Evolutionary conservation across 2,797 vertebrate genomes (phyloP), one percentile per base, ranked within the genome.

Genomic region (Karalla daura): DNA sequence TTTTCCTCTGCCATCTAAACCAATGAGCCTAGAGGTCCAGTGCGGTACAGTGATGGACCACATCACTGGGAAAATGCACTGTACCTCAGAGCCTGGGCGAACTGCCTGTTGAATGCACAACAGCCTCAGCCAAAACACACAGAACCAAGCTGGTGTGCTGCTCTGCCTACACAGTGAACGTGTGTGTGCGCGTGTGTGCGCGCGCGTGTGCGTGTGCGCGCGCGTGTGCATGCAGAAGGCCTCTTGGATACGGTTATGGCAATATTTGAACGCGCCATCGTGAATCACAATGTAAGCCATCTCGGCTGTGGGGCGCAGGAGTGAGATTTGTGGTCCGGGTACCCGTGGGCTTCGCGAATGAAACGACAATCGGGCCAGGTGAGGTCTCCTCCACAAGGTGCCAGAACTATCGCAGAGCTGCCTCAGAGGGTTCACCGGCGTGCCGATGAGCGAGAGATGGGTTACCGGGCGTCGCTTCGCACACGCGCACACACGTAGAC

Each of bases 1-100:
- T 90, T 90, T 91, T 89, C 85, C 86, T 86, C 83, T 88, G 85
- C 91, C 85, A 85, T 91, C 84, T 81, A 80, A 86, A 86, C 88
- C 87, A 87, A 85, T 84, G 86, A 89, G 86, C 72, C 78, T 77
- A 56, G 81, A 84, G 80, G 80, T 85, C 87, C 82, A 83, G 70
- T 83, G 87, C 74, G 87, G 87, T 79, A 56, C 74, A 69, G 76
- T 74, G 88, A 91, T 77, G 87, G 78, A 90, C 89, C 89, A 90
- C 92, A 91, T 91, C 88, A 90, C 84, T 89, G 83, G 84, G 86
- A 87, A 89, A 88, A 80, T 62, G 83, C 87, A 68, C 84, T 80
- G 85, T 86, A 87, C 86, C 85, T 89, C 85, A 86, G 83, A 88
- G 80, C 61, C 81, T 70, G 84, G 89, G 90, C 90, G 58, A 80